Conservation (phyloP, 2,113 vertebrate genomes). For the Hydrolagus affinis region DNA sequence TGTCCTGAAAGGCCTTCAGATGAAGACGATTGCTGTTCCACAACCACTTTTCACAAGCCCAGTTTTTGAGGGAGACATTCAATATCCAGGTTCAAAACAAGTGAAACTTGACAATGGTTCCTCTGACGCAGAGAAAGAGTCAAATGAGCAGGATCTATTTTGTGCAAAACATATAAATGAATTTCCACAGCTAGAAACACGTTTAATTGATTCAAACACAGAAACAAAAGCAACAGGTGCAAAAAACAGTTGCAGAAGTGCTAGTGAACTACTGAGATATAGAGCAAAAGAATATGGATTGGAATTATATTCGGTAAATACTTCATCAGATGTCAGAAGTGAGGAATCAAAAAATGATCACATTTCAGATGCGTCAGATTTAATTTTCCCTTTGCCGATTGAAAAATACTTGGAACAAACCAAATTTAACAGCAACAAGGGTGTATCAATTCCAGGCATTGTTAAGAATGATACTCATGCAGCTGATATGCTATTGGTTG, state of each 20-base stretch:
- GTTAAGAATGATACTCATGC: background rate
- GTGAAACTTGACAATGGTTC: background rate
- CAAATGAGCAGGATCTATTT: background rate
- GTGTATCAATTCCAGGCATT: background rate
- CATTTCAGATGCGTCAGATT: background rate
- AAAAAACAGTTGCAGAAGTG: background rate
- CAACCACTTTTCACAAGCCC: background rate
- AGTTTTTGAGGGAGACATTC: background rate
- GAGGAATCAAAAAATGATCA: background rate
- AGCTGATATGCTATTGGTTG: background rate
- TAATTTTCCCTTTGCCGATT: background rate
- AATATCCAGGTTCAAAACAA: conserved; percentile 20
- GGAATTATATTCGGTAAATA: background rate
- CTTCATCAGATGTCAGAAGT: background rate
- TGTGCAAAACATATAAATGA: background rate
- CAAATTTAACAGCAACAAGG: background rate
- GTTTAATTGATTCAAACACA: background rate
- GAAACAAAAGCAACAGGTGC: background rate
- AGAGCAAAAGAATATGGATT: background rate
- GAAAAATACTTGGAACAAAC: background rate
- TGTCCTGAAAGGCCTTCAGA: background rate
- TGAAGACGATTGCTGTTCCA: background rate
- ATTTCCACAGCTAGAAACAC: background rate
- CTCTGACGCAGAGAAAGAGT: background rate
- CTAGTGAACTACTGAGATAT: background rate